Conservation (phyloP, 2,888 invertebrate genomes). For the Drosophila koepferae region DNA sequence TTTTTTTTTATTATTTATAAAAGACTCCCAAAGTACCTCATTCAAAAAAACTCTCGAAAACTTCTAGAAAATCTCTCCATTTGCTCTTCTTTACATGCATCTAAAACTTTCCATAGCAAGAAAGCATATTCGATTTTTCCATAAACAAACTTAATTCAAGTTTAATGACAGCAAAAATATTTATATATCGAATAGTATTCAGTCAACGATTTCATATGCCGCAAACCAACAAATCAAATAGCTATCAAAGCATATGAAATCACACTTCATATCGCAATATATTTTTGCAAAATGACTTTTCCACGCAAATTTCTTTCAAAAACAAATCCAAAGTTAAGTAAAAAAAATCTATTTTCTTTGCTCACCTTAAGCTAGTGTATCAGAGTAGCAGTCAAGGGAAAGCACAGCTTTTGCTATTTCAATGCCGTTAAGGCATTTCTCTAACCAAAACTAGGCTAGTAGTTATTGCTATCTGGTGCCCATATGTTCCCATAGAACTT, state of each 20-base stretch:
- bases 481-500: slow-evolving; percentile 38
- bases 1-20: not conserved
- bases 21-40: not conserved
- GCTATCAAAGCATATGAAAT: not conserved
- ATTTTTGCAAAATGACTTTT: not conserved
- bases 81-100: too few species aligned
- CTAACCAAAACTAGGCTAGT: not conserved
- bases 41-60: too few species aligned
- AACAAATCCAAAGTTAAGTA: not conserved
- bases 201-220: not conserved
- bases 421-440: not conserved
- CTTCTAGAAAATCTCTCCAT: too few species aligned
- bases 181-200: too few species aligned
- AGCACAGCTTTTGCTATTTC: not conserved
- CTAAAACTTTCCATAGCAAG: not conserved
- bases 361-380: not conserved
- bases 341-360: not conserved
- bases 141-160: not conserved
- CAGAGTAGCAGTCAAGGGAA: too few species aligned
- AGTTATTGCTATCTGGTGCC: slow-evolving; percentile 6
- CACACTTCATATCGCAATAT: not conserved
- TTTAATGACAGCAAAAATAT: too few species aligned
- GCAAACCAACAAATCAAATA: not conserved
- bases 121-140: not conserved
- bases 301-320: not conserved